Evolutionary conservation across 2,888 invertebrate genomes (phyloP), one percentile per base, ranked within the genome.

Genomic region (Acrocyrtus sp.): DNA sequence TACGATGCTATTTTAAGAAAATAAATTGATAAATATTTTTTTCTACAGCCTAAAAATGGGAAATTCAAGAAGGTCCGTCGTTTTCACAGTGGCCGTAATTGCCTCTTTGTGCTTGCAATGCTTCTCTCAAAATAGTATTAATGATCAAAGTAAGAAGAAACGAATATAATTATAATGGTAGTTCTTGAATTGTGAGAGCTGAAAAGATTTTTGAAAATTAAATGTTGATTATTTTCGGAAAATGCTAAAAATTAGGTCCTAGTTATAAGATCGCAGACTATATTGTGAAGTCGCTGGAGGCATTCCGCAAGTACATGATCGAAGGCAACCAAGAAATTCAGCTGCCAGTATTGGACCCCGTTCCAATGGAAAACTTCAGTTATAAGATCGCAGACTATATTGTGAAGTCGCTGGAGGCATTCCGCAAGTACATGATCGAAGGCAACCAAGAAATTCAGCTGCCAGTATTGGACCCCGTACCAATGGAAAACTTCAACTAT

Each of bases 251-350:
- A 12, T 15, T 12, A 39, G 15, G n/a, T n/a, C n/a, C n/a, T n/a
- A 72, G 51, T 21, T 63, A 50, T 15, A 66, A 58, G 26, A 61
- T 76, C 19, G 69, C 73, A 21, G 67, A 73, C 26, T 74, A 68
- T 27, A 66, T 73, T 22, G 53, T 74, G 15, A 76, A 76, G 45
- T 70, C 76, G 1, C 47, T 76, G 48, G 70, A 65, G 45, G 70
- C 65, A 3, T 76, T 76, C 34, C 58, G 69, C 15, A 62, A 62
- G 29, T 73, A 73, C 43, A 74, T 76, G 57, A 62, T 62, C 17
- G 76, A 73, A 54, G 76, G 76, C 5, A 73, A 74, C 19, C 50
- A 72, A 17, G 70, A 73, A 51, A 53, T 76, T 3, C 68, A 73
- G 19, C 61, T 73, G 41, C 76, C 76, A 5, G 66, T 69, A 0